These are phyloP conservation scores for Sander vitreus DNA, from an alignment of 2,113 vertebrate species.

Conservation along the genomic window DNA sequence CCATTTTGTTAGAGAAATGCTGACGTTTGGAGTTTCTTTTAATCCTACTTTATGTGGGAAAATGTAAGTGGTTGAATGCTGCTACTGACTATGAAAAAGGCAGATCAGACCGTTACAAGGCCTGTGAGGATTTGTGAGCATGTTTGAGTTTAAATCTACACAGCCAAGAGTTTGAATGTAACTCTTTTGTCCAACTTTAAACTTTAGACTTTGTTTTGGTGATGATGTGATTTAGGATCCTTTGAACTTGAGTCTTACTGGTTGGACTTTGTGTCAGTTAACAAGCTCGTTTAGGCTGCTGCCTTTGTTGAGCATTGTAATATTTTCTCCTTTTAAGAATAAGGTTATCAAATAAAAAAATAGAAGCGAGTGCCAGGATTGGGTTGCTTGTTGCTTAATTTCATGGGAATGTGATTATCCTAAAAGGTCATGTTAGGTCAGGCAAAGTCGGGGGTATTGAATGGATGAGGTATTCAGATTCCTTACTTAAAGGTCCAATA, in stretches of 20 bases:
- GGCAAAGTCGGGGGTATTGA: too few relatives aligned
- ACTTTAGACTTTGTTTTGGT: not conserved
- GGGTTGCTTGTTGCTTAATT: not conserved
- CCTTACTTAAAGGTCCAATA: too few relatives aligned
- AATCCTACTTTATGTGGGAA: not conserved
- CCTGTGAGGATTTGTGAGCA: not conserved
- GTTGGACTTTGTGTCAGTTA: not conserved
- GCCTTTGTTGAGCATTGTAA: not conserved
- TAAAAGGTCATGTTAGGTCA: slow-evolving; percentile 14
- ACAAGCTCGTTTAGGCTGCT: not conserved
- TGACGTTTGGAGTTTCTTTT: not conserved
- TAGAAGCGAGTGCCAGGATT: not conserved
- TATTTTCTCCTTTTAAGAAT: not conserved
- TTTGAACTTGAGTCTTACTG: not conserved
- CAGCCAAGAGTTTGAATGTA: not conserved
- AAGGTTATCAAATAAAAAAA: not conserved
- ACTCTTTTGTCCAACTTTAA: not conserved
- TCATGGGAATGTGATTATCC: not conserved
- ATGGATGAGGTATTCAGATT: not conserved
- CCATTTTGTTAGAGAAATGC: not conserved
- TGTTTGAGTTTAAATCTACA: not conserved
- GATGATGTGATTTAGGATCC: not conserved
- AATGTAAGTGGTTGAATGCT: not conserved
- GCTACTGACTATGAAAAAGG: not conserved
- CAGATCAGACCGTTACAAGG: slow-evolving; percentile 2